Percentiles rank a stretch among this genome's conserved stretches.
These are phyloP conservation scores for Ricordea florida DNA, from an alignment of 92 coral and sea anemone genomes.

Conservation along the genomic window DNA sequence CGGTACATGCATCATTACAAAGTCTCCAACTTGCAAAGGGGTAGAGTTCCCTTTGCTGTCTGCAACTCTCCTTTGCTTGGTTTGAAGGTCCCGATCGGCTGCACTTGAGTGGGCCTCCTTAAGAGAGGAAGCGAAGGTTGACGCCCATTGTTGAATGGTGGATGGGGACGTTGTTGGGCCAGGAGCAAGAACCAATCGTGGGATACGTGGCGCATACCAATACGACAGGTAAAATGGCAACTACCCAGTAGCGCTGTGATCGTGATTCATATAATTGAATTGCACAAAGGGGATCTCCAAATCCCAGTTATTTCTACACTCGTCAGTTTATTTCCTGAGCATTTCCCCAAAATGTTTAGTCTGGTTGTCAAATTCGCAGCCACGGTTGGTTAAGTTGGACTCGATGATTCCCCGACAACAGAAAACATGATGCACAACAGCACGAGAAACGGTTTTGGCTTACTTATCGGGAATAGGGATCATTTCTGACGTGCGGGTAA, in stretches of 20 bases:
- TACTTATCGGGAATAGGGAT: constrained; percentile 50
- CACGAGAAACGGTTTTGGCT: constrained; percentile 54
- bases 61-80: constrained; percentile 20
- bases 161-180: neutral
- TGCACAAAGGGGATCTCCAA: constrained; percentile 38
- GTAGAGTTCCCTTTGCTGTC: neutral
- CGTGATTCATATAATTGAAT: constrained; percentile 48
- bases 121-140: constrained; percentile 26
- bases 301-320: constrained; percentile 34
- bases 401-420: constrained; percentile 55
- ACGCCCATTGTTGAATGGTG: constrained; percentile 18
- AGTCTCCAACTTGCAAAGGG: constrained; percentile 35
- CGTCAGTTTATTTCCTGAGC: constrained; percentile 21
- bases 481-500: constrained; percentile 50
- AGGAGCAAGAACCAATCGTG: constrained; percentile 39
- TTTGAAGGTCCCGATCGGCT: neutral
- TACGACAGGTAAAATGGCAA: constrained; percentile 56
- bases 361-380: constrained; percentile 39
- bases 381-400: constrained; percentile 30
- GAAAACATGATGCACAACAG: constrained; percentile 31
- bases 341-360: constrained; percentile 31
- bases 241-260: constrained; percentile 48
- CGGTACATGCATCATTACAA: constrained; percentile 32
- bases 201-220: constrained; percentile 31
- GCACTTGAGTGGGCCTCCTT: constrained; percentile 37